Percentiles rank a stretch among this genome's conserved stretches.
Conservation (phyloP, 2,888 invertebrate species). For the Prosopocoilus inquinatus region DNA sequence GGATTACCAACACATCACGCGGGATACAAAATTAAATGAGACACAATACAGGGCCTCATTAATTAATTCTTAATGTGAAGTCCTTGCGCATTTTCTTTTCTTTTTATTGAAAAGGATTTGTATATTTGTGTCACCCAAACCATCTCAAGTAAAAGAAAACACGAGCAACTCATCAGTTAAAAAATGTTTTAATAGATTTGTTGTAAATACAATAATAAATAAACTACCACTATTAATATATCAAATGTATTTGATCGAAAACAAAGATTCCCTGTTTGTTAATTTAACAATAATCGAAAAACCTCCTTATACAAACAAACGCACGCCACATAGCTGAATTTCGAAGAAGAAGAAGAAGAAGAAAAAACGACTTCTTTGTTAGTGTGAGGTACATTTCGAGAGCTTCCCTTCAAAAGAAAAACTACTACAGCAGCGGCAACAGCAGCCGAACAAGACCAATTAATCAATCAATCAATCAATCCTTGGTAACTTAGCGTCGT, state of each 20-base stretch:
- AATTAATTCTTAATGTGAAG: no score
- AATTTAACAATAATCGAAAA: constrained; percentile 22
- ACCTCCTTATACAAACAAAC: neutral
- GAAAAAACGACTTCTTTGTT: neutral
- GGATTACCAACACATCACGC: no score
- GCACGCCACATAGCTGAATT: neutral
- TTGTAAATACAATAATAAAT: constrained; percentile 29
- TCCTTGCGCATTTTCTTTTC: no score
- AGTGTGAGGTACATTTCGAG: neutral
- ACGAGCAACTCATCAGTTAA: constrained; percentile 6
- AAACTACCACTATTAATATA: constrained; percentile 22
- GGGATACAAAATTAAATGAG: no score
- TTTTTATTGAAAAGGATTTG: no score
- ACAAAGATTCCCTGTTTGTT: constrained; percentile 15
- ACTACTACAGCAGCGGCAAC: neutral
- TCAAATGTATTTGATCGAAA: constrained; percentile 22
- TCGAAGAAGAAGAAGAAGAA: no score
- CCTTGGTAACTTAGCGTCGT: constrained; percentile 17
- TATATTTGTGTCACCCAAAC: no score
- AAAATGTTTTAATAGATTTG: constrained; percentile 28
- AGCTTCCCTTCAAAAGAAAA: neutral
- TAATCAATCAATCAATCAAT: neutral
- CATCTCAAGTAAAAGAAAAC: neutral
- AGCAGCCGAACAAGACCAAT: neutral
- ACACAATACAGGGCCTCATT: no score